phyloP scores from a whole-genome alignment of 2,113 vertebrate species.

The Apaloderma vittatum region DNA sequence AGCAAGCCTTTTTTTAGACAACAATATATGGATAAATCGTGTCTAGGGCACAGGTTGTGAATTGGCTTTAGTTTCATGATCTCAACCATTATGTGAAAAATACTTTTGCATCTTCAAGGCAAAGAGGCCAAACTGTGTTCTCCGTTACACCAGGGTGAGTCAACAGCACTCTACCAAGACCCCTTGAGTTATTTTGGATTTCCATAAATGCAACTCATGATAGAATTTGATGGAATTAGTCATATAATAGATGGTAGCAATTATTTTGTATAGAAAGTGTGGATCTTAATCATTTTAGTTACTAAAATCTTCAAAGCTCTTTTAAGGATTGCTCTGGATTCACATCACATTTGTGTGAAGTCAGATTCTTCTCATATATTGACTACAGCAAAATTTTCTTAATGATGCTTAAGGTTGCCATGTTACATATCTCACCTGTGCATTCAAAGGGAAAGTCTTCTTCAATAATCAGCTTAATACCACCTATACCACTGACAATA shows the following conservation, averaged over 20 bases:
- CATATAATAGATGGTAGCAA: neutral
- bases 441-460: neutral
- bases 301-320: neutral
- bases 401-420: neutral
- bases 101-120: neutral
- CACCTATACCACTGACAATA: neutral
- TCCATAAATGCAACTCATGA: neutral
- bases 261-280: neutral
- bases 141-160: neutral
- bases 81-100: neutral
- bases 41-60: neutral
- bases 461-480: neutral
- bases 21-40: neutral
- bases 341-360: neutral
- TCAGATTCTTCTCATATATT: neutral
- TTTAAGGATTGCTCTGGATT: neutral
- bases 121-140: neutral
- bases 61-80: neutral
- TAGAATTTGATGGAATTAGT: neutral
- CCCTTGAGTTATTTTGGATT: neutral
- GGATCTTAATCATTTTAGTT: neutral
- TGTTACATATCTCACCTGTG: neutral
- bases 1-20: constrained; percentile 29
- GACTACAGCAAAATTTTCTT: neutral
- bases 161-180: neutral